phyloP scores from a whole-genome alignment of 2,797 vertebrate species.

The Melopsittacus undulatus region DNA sequence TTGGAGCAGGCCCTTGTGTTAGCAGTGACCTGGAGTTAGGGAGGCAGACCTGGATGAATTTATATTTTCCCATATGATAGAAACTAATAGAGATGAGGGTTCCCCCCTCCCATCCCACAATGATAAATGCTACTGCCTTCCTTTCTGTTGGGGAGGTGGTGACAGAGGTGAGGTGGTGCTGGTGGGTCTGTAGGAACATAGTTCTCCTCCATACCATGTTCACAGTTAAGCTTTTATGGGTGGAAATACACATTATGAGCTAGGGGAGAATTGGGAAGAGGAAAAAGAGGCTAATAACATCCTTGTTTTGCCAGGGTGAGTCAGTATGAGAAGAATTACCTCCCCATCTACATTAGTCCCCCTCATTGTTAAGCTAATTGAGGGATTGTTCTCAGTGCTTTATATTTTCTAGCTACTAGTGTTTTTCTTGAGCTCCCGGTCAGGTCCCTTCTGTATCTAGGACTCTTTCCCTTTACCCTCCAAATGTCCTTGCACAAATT shows the following conservation, averaged over 20 bases:
- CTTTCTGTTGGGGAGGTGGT: background rate
- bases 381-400: background rate
- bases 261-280: background rate
- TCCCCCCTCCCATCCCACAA: fast-evolving
- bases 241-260: fast-evolving
- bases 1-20: background rate
- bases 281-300: background rate
- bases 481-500: background rate
- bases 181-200: background rate
- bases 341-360: background rate
- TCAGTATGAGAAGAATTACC: background rate
- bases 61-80: background rate
- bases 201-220: background rate
- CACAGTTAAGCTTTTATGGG: background rate
- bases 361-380: background rate
- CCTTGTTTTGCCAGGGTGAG: background rate
- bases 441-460: background rate
- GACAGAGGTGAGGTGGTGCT: background rate
- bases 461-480: background rate
- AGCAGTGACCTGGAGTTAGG: background rate
- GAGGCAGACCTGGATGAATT: background rate
- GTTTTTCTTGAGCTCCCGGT: background rate
- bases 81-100: background rate
- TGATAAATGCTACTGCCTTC: fast-evolving
- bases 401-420: background rate